Conservation (phyloP, 2,797 vertebrate species). For the Pteronotus mesoamericanus region DNA sequence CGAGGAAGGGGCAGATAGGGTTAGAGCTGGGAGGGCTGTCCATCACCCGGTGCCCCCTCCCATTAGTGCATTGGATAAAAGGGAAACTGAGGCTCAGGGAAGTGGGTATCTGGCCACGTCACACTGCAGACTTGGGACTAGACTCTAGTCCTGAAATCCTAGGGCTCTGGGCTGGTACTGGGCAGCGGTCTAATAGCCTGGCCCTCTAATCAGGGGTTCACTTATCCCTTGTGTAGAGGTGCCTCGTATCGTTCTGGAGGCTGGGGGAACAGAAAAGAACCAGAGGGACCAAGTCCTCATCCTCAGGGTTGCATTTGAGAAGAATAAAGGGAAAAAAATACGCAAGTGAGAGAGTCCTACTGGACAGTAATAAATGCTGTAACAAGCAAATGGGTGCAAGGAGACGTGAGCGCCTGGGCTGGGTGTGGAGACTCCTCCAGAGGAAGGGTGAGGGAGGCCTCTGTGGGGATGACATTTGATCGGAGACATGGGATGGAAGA, state of each 20-base stretch:
- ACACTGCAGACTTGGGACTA: not conserved
- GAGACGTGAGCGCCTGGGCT: rapidly evolving
- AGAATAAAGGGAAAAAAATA: not conserved
- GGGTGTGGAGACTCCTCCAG: no score
- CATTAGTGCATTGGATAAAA: not conserved
- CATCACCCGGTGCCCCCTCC: rapidly evolving
- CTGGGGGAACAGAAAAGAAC: not conserved
- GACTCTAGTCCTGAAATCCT: not conserved
- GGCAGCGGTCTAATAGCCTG: not conserved
- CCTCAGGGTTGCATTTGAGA: not conserved
- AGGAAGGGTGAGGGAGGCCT: no score
- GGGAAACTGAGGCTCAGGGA: not conserved
- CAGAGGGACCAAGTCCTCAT: not conserved
- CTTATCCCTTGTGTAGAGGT: not conserved
- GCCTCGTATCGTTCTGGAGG: not conserved
- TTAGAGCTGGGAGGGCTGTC: no score
- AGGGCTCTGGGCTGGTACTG: not conserved
- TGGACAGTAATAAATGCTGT: rapidly evolving
- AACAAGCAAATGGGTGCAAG: not conserved
- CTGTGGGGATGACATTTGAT: not conserved
- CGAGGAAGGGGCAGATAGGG: rapidly evolving
- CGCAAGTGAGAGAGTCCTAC: not conserved
- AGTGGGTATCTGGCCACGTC: not conserved
- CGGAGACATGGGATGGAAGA: not conserved
- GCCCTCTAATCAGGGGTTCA: not conserved